phyloP scores from a whole-genome alignment of 2,888 invertebrate genomes.

The Apamea crenata region DNA sequence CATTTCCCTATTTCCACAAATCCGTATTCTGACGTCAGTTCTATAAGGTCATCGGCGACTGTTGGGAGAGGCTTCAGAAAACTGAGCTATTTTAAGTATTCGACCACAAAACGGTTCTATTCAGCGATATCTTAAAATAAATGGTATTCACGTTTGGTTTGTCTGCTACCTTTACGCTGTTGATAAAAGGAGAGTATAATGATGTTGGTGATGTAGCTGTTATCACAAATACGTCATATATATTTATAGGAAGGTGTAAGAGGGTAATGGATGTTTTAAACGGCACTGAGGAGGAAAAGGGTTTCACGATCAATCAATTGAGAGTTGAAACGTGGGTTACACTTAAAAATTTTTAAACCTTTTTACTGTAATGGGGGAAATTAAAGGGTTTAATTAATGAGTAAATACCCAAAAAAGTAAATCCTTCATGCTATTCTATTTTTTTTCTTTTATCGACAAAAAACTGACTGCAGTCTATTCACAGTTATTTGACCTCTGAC shows the following conservation, averaged over 20 bases:
- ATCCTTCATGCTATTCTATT: no score
- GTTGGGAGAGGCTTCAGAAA: not conserved
- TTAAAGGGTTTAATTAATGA: conserved; percentile 20
- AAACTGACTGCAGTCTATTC: not conserved
- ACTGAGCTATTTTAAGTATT: conserved; percentile 2
- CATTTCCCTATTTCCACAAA: conserved; percentile 19
- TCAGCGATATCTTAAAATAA: conserved; percentile 17
- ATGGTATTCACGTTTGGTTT: conserved; percentile 22
- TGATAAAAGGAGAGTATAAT: conserved; percentile 17
- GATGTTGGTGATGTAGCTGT: conserved; percentile 16
- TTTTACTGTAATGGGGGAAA: conserved; percentile 21
- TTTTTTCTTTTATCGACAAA: not conserved
- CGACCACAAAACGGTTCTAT: conserved; percentile 11
- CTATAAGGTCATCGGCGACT: conserved; percentile 37
- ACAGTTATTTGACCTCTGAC: not conserved
- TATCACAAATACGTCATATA: conserved; percentile 12
- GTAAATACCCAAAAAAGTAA: conserved; percentile 4
- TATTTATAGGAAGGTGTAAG: conserved; percentile 6
- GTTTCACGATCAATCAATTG: conserved; percentile 12
- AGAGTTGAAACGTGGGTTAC: not conserved
- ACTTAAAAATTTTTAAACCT: not conserved
- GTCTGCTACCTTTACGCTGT: not conserved
- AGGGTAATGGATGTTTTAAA: conserved; percentile 6
- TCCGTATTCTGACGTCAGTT: conserved; percentile 36
- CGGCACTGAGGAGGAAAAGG: not conserved